Evolutionary conservation across 1,140 invertebrate genomes (phyloP).

Genomic region (Ectropis grisescens): DNA sequence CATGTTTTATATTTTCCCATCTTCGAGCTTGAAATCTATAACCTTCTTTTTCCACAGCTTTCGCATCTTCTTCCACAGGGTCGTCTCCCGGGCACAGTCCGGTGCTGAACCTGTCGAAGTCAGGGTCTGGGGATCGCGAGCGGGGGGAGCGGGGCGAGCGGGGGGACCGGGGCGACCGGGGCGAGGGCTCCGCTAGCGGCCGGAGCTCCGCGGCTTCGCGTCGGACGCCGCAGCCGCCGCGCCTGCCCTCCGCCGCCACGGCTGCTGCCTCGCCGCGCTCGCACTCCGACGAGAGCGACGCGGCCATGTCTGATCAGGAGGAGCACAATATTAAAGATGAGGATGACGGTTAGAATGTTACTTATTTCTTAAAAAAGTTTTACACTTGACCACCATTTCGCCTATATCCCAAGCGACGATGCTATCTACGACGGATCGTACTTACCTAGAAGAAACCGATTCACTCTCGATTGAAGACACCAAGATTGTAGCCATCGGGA

Average conservation of each 20-base stretch:
- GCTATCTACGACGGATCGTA: no score
- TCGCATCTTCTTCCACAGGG: conserved; percentile 67
- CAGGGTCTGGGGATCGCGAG: conserved; percentile 77
- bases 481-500: no score
- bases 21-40: no score
- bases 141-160: conserved; percentile 49
- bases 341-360: conserved; percentile 87
- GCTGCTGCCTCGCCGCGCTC: conserved; percentile 74
- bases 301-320: conserved; percentile 75
- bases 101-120: conserved; percentile 90
- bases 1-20: no score
- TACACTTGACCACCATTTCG: no score
- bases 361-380: background rate
- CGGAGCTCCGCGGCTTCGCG: conserved; percentile 69
- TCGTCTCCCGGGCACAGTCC: conserved; percentile 91
- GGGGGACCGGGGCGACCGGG: conserved; percentile 61
- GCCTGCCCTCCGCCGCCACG: conserved; percentile 52
- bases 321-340: conserved; percentile 87
- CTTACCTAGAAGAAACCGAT: no score
- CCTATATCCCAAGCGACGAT: background rate
- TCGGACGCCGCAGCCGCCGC: conserved; percentile 59
- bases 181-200: conserved; percentile 71
- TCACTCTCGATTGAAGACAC: no score
- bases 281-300: conserved; percentile 82
- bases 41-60: no score